phyloP scores from a whole-genome alignment of 2,113 vertebrate genomes.

The Sinocyclocheilus rhinocerous region DNA sequence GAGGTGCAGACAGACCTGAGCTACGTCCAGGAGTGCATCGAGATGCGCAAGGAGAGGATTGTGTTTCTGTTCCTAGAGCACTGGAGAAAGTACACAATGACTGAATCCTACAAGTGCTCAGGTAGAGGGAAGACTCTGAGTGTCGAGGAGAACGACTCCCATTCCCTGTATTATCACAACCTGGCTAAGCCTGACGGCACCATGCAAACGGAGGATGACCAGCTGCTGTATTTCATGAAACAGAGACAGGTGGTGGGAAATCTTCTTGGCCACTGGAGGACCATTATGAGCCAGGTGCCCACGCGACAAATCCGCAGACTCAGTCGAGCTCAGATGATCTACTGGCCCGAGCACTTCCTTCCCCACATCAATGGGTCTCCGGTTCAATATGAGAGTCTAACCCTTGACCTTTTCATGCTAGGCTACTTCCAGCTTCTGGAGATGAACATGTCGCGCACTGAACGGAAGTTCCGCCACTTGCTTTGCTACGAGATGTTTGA shows the following conservation, averaged over 20 bases:
- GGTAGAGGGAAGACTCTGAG: constrained; percentile 61
- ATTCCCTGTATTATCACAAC: constrained; percentile 60
- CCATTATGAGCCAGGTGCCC: constrained; percentile 84
- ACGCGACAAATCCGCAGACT: constrained; percentile 79
- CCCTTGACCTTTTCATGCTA: constrained; percentile 96
- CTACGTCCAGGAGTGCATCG: constrained; percentile 79
- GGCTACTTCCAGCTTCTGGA: constrained; percentile 98
- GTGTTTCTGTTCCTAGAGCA: constrained; percentile 92
- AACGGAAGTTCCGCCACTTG: constrained; percentile 93
- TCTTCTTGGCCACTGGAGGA: constrained; percentile 89
- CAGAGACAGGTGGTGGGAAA: constrained; percentile 86
- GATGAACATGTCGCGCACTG: constrained; percentile 89
- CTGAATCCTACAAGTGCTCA: constrained; percentile 72
- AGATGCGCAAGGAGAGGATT: constrained; percentile 89
- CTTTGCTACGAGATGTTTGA: constrained; percentile 99
- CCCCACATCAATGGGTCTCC: constrained; percentile 82
- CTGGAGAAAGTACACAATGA: constrained; percentile 88
- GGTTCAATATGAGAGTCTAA: constrained; percentile 85
- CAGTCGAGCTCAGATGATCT: constrained; percentile 81
- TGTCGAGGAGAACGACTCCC: constrained; percentile 60
- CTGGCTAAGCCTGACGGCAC: constrained; percentile 54
- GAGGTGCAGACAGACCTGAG: constrained; percentile 79
- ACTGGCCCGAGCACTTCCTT: constrained; percentile 96
- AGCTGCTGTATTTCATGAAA: constrained; percentile 85
- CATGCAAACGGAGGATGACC: constrained; percentile 76